Conservation (phyloP, 2,888 invertebrate species). For the Biston betularia region DNA sequence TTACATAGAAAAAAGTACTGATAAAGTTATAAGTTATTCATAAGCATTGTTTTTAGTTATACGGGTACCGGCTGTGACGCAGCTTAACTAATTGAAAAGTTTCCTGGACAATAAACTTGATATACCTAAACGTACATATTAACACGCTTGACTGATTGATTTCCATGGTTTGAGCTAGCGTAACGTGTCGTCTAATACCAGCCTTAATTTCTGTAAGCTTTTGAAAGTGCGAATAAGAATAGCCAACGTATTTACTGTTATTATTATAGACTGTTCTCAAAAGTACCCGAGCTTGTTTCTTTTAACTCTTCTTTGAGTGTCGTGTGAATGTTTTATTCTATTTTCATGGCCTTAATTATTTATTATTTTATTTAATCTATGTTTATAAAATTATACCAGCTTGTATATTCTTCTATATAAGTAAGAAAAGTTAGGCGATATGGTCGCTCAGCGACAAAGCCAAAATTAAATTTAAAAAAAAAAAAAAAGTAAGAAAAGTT, state of each 20-base stretch:
- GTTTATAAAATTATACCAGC: too few relatives aligned
- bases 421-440: too few relatives aligned
- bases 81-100: background rate
- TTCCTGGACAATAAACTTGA: background rate
- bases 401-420: too few relatives aligned
- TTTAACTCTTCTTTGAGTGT: conserved; percentile 8
- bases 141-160: conserved; percentile 3
- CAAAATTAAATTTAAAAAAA: too few relatives aligned
- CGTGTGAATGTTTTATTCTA: conserved; percentile 12
- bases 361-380: too few relatives aligned
- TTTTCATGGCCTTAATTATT: conserved; percentile 15
- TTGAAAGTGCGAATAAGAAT: conserved; percentile 31
- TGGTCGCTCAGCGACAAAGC: too few relatives aligned
- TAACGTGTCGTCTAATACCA: conserved; percentile 11
- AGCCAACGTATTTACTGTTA: conserved; percentile 26
- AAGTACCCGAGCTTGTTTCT: background rate
- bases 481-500: too few relatives aligned
- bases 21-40: too few relatives aligned
- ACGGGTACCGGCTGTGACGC: background rate
- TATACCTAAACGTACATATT: background rate
- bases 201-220: conserved; percentile 23
- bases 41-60: too few relatives aligned
- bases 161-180: background rate
- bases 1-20: too few relatives aligned
- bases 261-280: conserved; percentile 11